Base-by-base conservation (phyloP, 2,888 invertebrate species). In the Acleris cristana region DNA sequence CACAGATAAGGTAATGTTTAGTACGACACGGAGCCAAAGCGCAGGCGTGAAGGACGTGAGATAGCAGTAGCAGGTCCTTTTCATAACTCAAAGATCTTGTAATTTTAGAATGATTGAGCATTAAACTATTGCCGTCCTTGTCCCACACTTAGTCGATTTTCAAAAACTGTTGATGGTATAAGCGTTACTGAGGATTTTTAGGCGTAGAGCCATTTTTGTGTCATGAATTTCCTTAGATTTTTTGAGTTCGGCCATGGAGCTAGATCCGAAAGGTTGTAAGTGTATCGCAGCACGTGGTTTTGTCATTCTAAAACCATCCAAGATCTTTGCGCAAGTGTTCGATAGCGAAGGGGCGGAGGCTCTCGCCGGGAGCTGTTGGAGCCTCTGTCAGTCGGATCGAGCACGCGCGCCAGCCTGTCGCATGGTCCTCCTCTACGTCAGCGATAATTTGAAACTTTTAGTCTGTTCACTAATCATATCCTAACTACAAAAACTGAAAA, bases 351-450 rank as follows among this genome's bases (percentile, higher is more conserved):
- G 90, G 91, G 89, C 89, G 90, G 90, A 90, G 88, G 87, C 90
- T 89, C 89, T 91, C 90, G 91, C 92, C 89, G 89, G 92, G 92
- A 86, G 91, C 88, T 87, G 88, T 87, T 80, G 88, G 83, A 86
- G 87, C 87, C 77, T 88, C 89, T 86, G 91, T 85, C 91, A 91
- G 91, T 92, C 88, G 88, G 88, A 86, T 86, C 88, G 88, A 83
- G 85, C 81, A 76, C 84, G 83, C 86, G 87, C 80, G 84, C 73
- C 80, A 80, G 87, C 81, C 73, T 81, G 88, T 83, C 83, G 78
- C 81, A 73, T 78, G 77, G 76, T 77, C 77, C 82, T 82, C 77
- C 78, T 76, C 79, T 67, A 73, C 76, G 75, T 76, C 74, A 79
- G 78, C 79, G 78, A 78, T 75, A 80, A 81, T 82, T 82, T 85